Percentiles rank a stretch among this genome's conserved stretches.
Evolutionary conservation across 1,140 invertebrate species (phyloP).

Genomic region (Metopolophium dirhodum): DNA sequence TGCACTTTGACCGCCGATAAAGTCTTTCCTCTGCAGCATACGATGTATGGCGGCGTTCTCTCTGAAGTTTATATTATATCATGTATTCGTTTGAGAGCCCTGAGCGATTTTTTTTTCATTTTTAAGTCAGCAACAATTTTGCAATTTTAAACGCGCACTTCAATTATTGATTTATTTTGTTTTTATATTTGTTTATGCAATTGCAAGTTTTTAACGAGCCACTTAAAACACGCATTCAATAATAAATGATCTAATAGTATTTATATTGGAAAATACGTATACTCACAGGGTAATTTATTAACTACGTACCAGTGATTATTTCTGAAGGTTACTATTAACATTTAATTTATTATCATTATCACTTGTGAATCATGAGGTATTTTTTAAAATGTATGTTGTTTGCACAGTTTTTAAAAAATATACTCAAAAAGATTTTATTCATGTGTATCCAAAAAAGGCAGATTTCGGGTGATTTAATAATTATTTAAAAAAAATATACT

Average conservation of each 20-base stretch:
- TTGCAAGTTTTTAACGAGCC: constrained; percentile 1
- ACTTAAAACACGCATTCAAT: not conserved
- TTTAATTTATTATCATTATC: constrained; percentile 14
- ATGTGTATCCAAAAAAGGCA: not conserved
- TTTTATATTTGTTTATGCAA: constrained; percentile 18
- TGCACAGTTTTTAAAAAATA: not conserved
- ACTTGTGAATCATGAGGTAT: constrained; percentile 6
- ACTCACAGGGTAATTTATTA: constrained; percentile 21
- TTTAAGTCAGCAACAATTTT: constrained; percentile 1
- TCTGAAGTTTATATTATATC: constrained; percentile 1
- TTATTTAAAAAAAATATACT: not conserved
- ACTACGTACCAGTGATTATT: constrained; percentile 2
- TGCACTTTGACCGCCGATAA: not conserved
- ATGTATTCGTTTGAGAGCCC: not conserved
- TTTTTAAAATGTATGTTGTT: not conserved
- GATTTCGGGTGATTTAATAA: not conserved
- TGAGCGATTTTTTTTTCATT: not conserved
- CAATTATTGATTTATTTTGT: constrained; percentile 14
- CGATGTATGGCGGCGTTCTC: not conserved
- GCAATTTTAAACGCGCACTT: not conserved
- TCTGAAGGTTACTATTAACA: constrained; percentile 12
- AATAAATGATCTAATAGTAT: constrained; percentile 13
- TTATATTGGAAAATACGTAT: constrained; percentile 1
- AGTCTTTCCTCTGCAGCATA: not conserved
- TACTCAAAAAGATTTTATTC: not conserved